Base-by-base conservation (phyloP, 2,797 vertebrate genomes). In the Sebastolobus alascanus region DNA sequence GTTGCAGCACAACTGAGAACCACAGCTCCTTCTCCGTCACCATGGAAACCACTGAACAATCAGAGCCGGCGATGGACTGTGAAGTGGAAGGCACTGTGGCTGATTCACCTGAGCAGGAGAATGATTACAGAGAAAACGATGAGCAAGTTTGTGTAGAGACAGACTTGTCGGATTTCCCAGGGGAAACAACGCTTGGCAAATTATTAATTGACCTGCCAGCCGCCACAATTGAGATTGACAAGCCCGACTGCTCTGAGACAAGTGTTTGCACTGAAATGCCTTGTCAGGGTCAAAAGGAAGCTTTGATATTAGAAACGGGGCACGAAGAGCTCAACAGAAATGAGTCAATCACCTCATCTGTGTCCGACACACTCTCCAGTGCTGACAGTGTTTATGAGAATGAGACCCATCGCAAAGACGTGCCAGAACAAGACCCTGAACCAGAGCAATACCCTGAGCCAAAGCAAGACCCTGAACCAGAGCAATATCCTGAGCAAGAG, bases 1-100 rank as follows among this genome's bases (percentile, higher is more conserved):
- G 77, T 85, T 92, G 87, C 93, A 91, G 89, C 88, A 85, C 78
- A 90, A 88, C 92, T 83, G 90, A 92, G 80, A 95, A 92, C 92
- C 90, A 88, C 84, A 92, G 85, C 86, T 92, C 87, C 74, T 77
- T 86, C 80, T 79, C 89, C 18, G 89, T 96, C 92, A 90, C 96
- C 92, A 96, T 97, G 96, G 96, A 96, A 94, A 96, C 95, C 65
- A 84, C 84, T 79, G 94, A 95, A 93, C 94, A 94, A 93, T 93
- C 90, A 85, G 82, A 85, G 80, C 83, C 72, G 69, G 90, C 75
- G 63, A 91, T 79, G 76, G 93, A 94, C 77, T 88, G 84, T 87
- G 92, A 94, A 92, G 92, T 84, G 89, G 92, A 94, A 80, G 87
- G 88, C 38, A 61, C 82, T 77, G 84, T 90, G 80, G 85, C 83